Conservation (phyloP, 2,888 invertebrate species). For the Drosophila quinaria region DNA sequence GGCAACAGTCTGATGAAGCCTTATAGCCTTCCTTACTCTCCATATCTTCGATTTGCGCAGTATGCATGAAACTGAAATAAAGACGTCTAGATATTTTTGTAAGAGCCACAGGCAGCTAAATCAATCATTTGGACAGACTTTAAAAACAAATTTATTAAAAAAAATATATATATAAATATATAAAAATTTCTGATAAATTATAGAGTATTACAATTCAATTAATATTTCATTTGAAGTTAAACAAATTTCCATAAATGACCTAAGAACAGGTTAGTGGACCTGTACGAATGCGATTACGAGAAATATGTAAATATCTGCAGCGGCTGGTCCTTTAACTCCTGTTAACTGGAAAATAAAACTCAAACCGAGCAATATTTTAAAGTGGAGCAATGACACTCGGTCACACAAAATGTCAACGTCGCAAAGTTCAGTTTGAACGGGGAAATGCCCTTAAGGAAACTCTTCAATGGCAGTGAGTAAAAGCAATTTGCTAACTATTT, state of each 20-base stretch:
- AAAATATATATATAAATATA: too few relatives aligned
- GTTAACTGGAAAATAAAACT: constrained; percentile 43
- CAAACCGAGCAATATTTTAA: constrained; percentile 20
- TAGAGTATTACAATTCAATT: too few relatives aligned
- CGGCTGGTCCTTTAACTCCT: constrained; percentile 59
- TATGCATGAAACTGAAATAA: constrained; percentile 46
- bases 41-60: neutral
- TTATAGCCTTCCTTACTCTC: constrained; percentile 8
- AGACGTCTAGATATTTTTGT: constrained; percentile 48
- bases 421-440: constrained; percentile 52
- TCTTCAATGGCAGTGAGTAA: constrained; percentile 63
- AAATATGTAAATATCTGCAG: constrained; percentile 9
- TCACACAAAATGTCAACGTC: constrained; percentile 53
- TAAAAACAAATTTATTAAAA: too few relatives aligned
- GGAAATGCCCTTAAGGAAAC: constrained; percentile 59
- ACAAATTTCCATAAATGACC: constrained; percentile 4
- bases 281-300: neutral
- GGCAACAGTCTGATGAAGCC: constrained; percentile 56
- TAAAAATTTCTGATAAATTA: too few relatives aligned
- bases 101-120: constrained; percentile 28
- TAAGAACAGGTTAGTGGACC: constrained; percentile 3
- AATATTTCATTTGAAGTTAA: too few relatives aligned
- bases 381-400: constrained; percentile 7
- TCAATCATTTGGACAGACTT: too few relatives aligned
- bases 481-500: constrained; percentile 72